phyloP scores from a whole-genome alignment of 2,797 vertebrate species.

The Pygocentrus nattereri region DNA sequence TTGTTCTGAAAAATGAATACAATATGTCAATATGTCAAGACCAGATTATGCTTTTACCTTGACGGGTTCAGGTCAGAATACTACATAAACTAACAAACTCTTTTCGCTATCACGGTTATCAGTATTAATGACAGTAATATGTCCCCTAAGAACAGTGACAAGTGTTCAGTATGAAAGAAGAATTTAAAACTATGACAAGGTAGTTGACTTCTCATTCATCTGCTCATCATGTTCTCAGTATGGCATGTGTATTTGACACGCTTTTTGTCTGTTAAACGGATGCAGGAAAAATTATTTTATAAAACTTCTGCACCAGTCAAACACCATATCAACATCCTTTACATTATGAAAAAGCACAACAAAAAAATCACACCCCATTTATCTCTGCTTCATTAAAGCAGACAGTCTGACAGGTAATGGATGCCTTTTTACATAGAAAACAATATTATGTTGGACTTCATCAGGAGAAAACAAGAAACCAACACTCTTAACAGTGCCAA shows the following conservation, averaged over 20 bases:
- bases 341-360: not conserved
- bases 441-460: constrained; percentile 9
- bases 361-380: not conserved
- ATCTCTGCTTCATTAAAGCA: not conserved
- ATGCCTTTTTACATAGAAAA: not conserved
- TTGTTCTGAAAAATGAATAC: constrained; percentile 17
- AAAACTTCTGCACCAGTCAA: not conserved
- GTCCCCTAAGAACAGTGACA: not conserved
- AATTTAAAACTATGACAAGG: not conserved
- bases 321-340: not conserved
- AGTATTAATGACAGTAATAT: constrained; percentile 19
- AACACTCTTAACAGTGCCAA: no score
- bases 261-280: not conserved
- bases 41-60: constrained; percentile 10
- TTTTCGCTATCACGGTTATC: constrained; percentile 22
- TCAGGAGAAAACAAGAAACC: not conserved
- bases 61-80: constrained; percentile 6
- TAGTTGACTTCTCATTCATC: constrained; percentile 15
- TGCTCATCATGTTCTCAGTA: not conserved
- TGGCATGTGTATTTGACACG: not conserved
- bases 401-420: not conserved
- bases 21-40: constrained; percentile 40
- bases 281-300: constrained; percentile 1
- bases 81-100: constrained; percentile 14
- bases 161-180: constrained; percentile 13